phyloP scores from a whole-genome alignment of 2,888 invertebrate species.

The Caradrina kadenii region DNA sequence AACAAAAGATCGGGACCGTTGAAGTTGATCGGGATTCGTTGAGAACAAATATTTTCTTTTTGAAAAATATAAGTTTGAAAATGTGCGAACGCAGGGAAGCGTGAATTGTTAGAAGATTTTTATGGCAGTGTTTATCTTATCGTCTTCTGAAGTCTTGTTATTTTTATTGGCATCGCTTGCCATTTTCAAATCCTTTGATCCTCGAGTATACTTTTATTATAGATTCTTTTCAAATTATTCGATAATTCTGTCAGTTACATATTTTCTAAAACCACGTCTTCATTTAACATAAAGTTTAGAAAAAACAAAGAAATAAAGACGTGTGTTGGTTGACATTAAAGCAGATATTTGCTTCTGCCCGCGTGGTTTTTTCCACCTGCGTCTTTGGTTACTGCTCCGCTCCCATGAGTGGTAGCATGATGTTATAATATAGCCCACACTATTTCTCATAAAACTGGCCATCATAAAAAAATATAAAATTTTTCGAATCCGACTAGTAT shows the following conservation, averaged over 20 bases:
- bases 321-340: too few relatives aligned
- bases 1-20: constrained; percentile 40
- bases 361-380: too few relatives aligned
- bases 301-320: too few relatives aligned
- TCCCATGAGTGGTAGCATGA: too few relatives aligned
- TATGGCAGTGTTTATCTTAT: constrained; percentile 4
- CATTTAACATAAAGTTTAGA: too few relatives aligned
- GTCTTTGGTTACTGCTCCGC: too few relatives aligned
- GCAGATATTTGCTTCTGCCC: too few relatives aligned
- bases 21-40: constrained; percentile 27
- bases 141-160: neutral
- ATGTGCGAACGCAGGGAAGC: constrained; percentile 11
- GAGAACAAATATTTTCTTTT: constrained; percentile 25
- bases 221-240: neutral
- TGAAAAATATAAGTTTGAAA: constrained; percentile 1
- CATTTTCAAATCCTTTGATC: neutral
- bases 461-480: too few relatives aligned
- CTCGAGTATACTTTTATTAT: neutral
- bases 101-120: constrained; percentile 20
- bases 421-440: too few relatives aligned
- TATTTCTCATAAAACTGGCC: too few relatives aligned
- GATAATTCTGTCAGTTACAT: neutral
- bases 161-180: neutral
- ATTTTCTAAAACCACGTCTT: neutral
- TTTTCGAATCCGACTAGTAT: too few relatives aligned